Base-by-base conservation (phyloP, 2,888 invertebrate genomes). In the Caradrina clavipalpis region DNA sequence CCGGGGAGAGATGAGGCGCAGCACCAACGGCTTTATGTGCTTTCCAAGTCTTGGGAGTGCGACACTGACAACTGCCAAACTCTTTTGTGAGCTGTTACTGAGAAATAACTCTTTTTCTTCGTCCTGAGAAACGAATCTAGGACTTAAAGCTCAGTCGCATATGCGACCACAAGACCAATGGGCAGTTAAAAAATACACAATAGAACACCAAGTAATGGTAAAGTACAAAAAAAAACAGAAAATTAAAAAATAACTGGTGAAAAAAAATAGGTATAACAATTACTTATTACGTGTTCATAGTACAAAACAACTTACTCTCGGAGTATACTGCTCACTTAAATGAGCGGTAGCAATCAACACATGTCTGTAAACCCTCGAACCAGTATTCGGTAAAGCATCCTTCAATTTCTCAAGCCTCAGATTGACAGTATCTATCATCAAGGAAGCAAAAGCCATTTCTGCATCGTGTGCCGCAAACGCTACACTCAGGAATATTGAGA, bases 381-480 rank as follows among this genome's bases (percentile, higher is more conserved):
- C 93, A 42, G 69, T 60, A 54, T 70, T 79, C 0, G 87, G 82
- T 11, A 78, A 70, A 4, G 72, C 73, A 10, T 81, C 64, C 0
- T 87, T 84, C 15, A 93, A 73, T 49, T 83, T 83, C 0, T 71
- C 50, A 31, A 95, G 73, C 64, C 91, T 90, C 13, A 89, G 69
- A 80, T 93, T 94, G 3, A 93, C 85, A 2, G 85, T 84, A 47
- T 90, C 87, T 35, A 93, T 88, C 7, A 93, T 49, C 31, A 92
- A 74, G 31, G 89, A 82, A 26, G 88, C 85, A 13, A 93, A 89
- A 0, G 87, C 73, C 53, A 92, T 79, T 82, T 95, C 95, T 0
- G 90, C 80, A 73, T 94, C 93, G 63, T 91, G 91, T 26, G 90
- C 91, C 2, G 90, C 86, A 65, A 89, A 88, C 0, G 87, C 80